phyloP scores from a whole-genome alignment of 2,888 invertebrate species.

The Drosophila tanythrix region DNA sequence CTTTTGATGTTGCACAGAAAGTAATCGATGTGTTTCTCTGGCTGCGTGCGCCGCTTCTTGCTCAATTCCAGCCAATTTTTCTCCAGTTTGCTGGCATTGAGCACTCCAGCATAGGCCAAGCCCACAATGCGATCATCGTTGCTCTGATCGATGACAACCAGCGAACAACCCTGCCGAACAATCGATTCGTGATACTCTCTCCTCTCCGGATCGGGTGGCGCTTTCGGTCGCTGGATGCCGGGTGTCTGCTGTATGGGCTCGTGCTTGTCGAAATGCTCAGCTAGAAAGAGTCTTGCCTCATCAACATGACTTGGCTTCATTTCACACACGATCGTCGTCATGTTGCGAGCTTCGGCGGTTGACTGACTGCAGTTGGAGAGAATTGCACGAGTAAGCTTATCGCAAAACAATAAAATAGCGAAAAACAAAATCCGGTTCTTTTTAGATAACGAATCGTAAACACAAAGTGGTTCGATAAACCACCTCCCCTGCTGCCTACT shows the following conservation, averaged over 20 bases:
- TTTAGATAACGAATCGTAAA: not conserved
- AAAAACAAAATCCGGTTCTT: not conserved
- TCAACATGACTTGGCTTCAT: slow-evolving; percentile 40
- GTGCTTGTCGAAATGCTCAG: slow-evolving; percentile 44
- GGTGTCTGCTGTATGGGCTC: slow-evolving; percentile 54
- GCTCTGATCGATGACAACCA: slow-evolving; percentile 49
- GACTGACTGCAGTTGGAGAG: not conserved
- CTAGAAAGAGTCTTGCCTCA: slow-evolving; percentile 36
- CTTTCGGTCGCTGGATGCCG: slow-evolving; percentile 7
- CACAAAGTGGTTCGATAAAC: not conserved
- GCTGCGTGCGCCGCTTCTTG: slow-evolving; percentile 6
- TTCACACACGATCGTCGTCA: slow-evolving; percentile 33
- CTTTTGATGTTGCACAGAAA: slow-evolving; percentile 65
- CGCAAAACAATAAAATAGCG: not conserved
- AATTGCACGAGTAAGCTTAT: not conserved
- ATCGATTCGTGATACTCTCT: slow-evolving; percentile 18
- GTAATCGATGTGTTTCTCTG: slow-evolving; percentile 56
- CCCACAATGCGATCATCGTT: slow-evolving; percentile 52
- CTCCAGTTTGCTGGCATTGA: slow-evolving; percentile 41
- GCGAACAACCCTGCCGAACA: slow-evolving; percentile 47
- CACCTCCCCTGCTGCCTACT: not conserved
- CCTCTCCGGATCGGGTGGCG: not conserved
- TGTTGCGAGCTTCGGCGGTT: too few species aligned
- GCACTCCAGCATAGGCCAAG: slow-evolving; percentile 25
- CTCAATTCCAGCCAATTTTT: slow-evolving; percentile 25